A percentile compares a stretch with the other conserved stretches of the same genome.
Conservation (phyloP, 1,140 invertebrate genomes). For the Caenorhabditis latens region DNA sequence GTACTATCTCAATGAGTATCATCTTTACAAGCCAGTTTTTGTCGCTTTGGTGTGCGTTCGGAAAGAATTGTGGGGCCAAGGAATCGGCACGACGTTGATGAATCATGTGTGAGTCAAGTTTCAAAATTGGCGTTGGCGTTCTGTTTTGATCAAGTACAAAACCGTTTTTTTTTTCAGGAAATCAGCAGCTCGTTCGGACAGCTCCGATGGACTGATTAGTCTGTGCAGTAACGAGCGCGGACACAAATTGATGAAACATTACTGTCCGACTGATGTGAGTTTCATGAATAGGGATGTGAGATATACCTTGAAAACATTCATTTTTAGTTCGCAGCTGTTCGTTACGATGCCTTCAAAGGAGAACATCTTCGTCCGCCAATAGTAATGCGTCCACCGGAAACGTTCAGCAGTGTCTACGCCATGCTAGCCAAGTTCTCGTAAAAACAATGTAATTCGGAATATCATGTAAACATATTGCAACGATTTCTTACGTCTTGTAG, state of each 20-base stretch:
- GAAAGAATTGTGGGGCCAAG: slow-evolving; percentile 42
- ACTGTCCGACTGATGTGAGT: slow-evolving; percentile 41
- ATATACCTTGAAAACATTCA: neutral
- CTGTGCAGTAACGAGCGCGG: slow-evolving; percentile 41
- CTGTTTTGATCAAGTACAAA: too few relatives aligned
- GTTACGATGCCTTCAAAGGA: slow-evolving; percentile 46
- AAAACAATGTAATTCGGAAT: neutral
- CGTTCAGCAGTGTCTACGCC: slow-evolving; percentile 33
- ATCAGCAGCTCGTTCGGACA: slow-evolving; percentile 16
- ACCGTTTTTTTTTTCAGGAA: neutral
- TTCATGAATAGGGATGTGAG: neutral
- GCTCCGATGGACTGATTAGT: slow-evolving; percentile 25
- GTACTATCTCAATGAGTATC: slow-evolving; percentile 60
- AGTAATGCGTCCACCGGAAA: slow-evolving; percentile 32
- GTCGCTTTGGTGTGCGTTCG: slow-evolving; percentile 50
- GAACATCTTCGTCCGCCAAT: slow-evolving; percentile 42
- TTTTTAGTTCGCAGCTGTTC: slow-evolving; percentile 33
- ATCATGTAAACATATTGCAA: slow-evolving; percentile 8
- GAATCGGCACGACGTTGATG: slow-evolving; percentile 37
- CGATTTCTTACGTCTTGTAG: neutral
- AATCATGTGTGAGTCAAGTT: slow-evolving; percentile 36
- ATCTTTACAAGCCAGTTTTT: slow-evolving; percentile 51
- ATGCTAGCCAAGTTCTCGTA: slow-evolving; percentile 19
- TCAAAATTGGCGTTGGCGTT: neutral
- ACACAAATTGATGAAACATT: slow-evolving; percentile 35